Evolutionary conservation across 2,888 invertebrate genomes (phyloP).

Genomic region (Bellardia bayeri): DNA sequence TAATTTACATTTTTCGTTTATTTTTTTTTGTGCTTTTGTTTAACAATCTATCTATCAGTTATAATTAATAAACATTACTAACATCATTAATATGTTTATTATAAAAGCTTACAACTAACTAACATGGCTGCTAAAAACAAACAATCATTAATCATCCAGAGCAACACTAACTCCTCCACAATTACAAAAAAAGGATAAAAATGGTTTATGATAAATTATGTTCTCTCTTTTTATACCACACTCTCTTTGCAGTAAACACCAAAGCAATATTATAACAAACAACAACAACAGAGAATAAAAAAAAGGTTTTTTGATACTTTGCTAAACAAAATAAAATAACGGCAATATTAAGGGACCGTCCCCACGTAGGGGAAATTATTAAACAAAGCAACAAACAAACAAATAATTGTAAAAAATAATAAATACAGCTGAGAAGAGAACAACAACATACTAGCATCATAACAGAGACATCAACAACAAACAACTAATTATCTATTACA

Average conservation of each 20-base stretch:
- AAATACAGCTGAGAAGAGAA: constrained; percentile 1
- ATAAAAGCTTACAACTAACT: constrained; percentile 14
- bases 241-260: constrained; percentile 69
- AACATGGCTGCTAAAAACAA: background rate
- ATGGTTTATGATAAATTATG: background rate
- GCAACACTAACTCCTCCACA: background rate
- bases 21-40: constrained; percentile 10
- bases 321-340: constrained; percentile 60
- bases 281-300: constrained; percentile 56
- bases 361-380: constrained; percentile 60
- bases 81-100: background rate
- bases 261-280: constrained; percentile 71
- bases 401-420: constrained; percentile 40
- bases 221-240: background rate
- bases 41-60: background rate
- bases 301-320: constrained; percentile 72
- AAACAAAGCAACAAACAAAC: constrained; percentile 26
- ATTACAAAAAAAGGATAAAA: background rate
- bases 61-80: constrained; percentile 14
- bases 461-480: constrained; percentile 20
- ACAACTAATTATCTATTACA: constrained; percentile 4
- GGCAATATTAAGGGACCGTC: constrained; percentile 74
- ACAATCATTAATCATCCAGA: background rate
- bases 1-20: background rate
- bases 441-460: constrained; percentile 30